Percentiles rank a stretch among this genome's conserved stretches.
Conservation (phyloP, 2,113 vertebrate genomes). For the Xiphias gladius region DNA sequence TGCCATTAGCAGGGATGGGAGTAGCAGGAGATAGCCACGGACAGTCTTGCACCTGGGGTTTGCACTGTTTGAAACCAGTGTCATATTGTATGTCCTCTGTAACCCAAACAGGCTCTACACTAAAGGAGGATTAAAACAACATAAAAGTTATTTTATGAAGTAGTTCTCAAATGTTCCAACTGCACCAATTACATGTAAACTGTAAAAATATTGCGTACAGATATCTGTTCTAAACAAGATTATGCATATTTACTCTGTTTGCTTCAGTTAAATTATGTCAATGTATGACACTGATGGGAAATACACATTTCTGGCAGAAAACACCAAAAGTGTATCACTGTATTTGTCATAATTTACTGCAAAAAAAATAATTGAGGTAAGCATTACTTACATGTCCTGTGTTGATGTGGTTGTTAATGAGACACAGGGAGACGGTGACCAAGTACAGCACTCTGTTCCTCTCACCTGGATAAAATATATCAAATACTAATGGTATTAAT, state of each 20-base stretch:
- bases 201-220: neutral
- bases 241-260: no score
- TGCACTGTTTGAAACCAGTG: constrained; percentile 84
- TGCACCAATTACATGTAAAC: no score
- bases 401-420: constrained; percentile 54
- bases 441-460: constrained; percentile 72
- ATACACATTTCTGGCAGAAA: neutral
- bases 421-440: constrained; percentile 63
- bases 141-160: neutral
- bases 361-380: neutral
- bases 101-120: constrained; percentile 85
- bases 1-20: constrained; percentile 67
- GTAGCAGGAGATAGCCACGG: constrained; percentile 84
- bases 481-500: neutral
- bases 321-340: neutral
- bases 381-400: constrained; percentile 77
- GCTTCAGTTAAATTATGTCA: no score
- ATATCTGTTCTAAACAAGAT: no score
- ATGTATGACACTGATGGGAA: neutral
- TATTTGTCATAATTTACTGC: neutral
- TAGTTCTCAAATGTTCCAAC: neutral
- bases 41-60: constrained; percentile 78
- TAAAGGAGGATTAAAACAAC: constrained; percentile 75
- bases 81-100: constrained; percentile 80
- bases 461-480: constrained; percentile 65